A percentile compares a stretch with the other conserved stretches of the same genome.
phyloP scores from a whole-genome alignment of 2,113 vertebrate genomes.

The Tachuris rubrigastra region DNA sequence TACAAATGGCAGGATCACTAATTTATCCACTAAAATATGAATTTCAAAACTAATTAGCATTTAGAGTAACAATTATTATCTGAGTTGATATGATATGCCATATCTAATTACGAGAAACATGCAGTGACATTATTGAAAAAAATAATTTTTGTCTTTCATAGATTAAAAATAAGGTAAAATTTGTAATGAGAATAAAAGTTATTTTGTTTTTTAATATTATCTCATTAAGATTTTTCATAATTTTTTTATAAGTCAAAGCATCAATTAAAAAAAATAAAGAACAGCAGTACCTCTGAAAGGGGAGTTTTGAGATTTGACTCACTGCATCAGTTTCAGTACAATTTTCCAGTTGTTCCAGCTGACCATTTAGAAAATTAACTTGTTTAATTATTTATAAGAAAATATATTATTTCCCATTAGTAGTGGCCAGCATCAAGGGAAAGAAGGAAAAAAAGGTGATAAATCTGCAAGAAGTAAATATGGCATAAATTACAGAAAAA shows the following conservation, averaged over 20 bases:
- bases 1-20: not conserved
- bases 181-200: not conserved
- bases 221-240: not conserved
- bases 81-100: not conserved
- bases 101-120: not conserved
- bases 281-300: not conserved
- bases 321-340: not conserved
- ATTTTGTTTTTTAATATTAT: not conserved
- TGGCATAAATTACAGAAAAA: not conserved
- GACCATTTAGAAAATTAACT: not conserved
- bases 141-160: not conserved
- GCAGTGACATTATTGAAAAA: not conserved
- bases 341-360: not conserved
- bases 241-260: not conserved
- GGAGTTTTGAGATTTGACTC: not conserved
- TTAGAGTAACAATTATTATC: not conserved
- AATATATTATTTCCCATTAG: not conserved
- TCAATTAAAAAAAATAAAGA: not conserved
- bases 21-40: not conserved
- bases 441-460: not conserved
- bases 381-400: not conserved
- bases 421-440: not conserved
- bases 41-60: not conserved
- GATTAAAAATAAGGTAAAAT: not conserved
- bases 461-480: not conserved